A percentile compares a stretch with the other conserved stretches of the same genome.
phyloP scores from a whole-genome alignment of 2,797 vertebrate species.

The Columba guinea region DNA sequence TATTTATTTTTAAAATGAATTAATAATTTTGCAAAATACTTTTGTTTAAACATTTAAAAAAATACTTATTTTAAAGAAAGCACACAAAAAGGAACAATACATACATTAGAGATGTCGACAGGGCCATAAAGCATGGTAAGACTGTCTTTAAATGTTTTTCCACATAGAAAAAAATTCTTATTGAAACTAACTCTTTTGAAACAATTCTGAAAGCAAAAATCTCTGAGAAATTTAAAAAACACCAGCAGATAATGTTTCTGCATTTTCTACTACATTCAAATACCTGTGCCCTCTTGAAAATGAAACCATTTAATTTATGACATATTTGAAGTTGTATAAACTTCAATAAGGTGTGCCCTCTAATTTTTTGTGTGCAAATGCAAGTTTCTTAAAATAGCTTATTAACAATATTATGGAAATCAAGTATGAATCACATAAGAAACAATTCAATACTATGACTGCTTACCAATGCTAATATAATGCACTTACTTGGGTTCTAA shows the following conservation, averaged over 20 bases:
- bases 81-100: neutral
- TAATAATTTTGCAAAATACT: neutral
- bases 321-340: neutral
- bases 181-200: neutral
- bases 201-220: neutral
- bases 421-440: neutral
- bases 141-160: neutral
- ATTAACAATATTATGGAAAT: neutral
- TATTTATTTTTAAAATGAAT: neutral
- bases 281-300: neutral
- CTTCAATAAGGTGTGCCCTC: neutral
- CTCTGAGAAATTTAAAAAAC: neutral
- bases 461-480: neutral
- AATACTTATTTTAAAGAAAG: neutral
- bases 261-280: neutral
- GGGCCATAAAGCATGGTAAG: neutral
- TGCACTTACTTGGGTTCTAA: neutral
- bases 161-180: neutral
- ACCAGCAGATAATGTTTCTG: neutral
- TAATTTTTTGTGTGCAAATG: neutral
- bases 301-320: neutral
- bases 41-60: neutral
- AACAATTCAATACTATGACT: neutral
- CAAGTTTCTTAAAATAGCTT: neutral
- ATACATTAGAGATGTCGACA: neutral